These are phyloP conservation scores for Drosophila tripunctata DNA, from an alignment of 2,888 invertebrate genomes.

Conservation along the genomic window DNA sequence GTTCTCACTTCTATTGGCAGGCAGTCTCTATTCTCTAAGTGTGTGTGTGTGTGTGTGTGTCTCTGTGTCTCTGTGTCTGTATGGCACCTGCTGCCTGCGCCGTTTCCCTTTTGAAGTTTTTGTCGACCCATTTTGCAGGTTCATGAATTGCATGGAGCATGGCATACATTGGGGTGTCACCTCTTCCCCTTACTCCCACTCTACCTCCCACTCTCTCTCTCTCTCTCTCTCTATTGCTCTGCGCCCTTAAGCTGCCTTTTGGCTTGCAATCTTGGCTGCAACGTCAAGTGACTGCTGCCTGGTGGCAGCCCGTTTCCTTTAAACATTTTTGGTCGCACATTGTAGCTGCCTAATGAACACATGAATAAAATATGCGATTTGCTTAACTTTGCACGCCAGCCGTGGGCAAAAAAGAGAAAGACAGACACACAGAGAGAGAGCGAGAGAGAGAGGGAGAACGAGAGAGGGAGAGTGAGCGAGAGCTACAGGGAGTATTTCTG, in stretches of 20 bases:
- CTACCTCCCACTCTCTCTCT: background rate
- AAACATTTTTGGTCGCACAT: slow-evolving; percentile 80
- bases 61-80: slow-evolving; percentile 1
- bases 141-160: slow-evolving; percentile 74
- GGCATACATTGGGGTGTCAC: slow-evolving; percentile 32
- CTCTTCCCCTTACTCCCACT: background rate
- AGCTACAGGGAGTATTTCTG: background rate
- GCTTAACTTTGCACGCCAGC: slow-evolving; percentile 76
- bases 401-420: slow-evolving; percentile 10
- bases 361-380: slow-evolving; percentile 80
- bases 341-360: slow-evolving; percentile 80
- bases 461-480: background rate
- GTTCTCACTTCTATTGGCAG: slow-evolving; percentile 42
- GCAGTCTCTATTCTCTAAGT: background rate
- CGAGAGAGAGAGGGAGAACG: background rate
- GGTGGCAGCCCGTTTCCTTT: slow-evolving; percentile 65
- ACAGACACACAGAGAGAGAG: background rate
- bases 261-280: slow-evolving; percentile 1
- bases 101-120: slow-evolving; percentile 79
- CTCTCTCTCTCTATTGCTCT: background rate
- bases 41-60: background rate
- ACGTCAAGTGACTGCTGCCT: slow-evolving; percentile 27
- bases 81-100: slow-evolving; percentile 22
- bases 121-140: slow-evolving; percentile 76
- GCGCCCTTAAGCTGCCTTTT: background rate